These are phyloP conservation scores for Egretta garzetta DNA, from an alignment of 2,113 vertebrate genomes.

Conservation along the genomic window DNA sequence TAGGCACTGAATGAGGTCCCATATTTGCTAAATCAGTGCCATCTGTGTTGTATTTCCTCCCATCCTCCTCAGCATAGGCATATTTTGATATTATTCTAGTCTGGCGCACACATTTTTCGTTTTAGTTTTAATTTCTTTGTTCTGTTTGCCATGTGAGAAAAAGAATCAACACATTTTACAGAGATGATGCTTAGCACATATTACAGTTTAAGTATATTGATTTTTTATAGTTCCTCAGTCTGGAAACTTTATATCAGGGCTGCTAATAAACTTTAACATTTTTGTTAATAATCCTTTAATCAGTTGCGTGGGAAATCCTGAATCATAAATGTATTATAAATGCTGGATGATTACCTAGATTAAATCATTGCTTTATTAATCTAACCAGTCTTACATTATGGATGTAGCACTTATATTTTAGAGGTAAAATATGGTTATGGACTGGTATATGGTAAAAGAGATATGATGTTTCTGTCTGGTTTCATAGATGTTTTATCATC, in stretches of 20 bases:
- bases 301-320: neutral
- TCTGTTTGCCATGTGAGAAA: neutral
- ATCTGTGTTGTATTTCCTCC: neutral
- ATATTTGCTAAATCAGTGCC: neutral
- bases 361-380: neutral
- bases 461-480: neutral
- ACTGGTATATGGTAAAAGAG: neutral
- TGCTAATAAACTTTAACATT: neutral
- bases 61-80: neutral
- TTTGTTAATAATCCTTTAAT: neutral
- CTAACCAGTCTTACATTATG: neutral
- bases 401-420: neutral
- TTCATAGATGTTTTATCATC: neutral
- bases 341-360: neutral
- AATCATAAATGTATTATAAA: neutral
- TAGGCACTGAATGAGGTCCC: neutral
- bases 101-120: neutral
- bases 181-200: neutral
- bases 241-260: neutral
- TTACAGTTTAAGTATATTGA: neutral
- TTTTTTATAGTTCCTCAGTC: neutral
- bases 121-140: neutral
- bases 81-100: neutral
- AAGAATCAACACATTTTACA: neutral
- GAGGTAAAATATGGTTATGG: neutral